Evolutionary conservation across 2,113 vertebrate species (phyloP).

Genomic region (Gambusia affinis): DNA sequence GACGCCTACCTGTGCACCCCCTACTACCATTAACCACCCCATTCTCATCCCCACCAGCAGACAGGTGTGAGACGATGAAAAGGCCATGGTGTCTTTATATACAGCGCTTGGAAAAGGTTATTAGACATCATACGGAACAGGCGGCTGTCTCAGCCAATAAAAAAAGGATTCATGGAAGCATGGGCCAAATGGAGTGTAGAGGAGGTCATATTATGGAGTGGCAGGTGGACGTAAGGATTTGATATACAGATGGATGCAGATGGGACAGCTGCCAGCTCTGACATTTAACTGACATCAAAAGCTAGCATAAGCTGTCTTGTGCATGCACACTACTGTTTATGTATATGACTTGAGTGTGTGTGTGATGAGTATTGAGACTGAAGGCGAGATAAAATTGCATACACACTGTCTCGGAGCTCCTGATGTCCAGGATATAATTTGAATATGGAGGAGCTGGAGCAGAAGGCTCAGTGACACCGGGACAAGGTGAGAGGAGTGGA

Average conservation of each 20-base stretch:
- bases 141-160: conserved; percentile 71
- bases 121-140: conserved; percentile 76
- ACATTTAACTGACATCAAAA: conserved; percentile 74
- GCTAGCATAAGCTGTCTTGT: conserved; percentile 45
- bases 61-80: conserved; percentile 74
- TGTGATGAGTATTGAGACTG: conserved; percentile 44
- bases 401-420: conserved; percentile 50
- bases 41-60: conserved; percentile 34
- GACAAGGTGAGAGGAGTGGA: conserved; percentile 75
- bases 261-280: conserved; percentile 75
- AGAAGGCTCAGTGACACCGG: conserved; percentile 75
- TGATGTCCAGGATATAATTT: conserved; percentile 60
- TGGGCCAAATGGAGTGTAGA: conserved; percentile 20
- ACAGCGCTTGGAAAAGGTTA: conserved; percentile 80
- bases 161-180: conserved; percentile 33
- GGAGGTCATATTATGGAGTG: conserved; percentile 57
- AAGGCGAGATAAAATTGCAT: conserved; percentile 67
- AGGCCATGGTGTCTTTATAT: conserved; percentile 79
- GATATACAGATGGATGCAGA: conserved; percentile 70
- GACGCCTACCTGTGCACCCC: not conserved
- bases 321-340: conserved; percentile 53
- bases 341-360: conserved; percentile 42
- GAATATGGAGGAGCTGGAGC: conserved; percentile 77
- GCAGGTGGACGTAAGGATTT: conserved; percentile 59
- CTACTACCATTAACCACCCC: not conserved